Conservation (phyloP, 2,797 vertebrate species). For the Xiphorhynchus erythropygius region DNA sequence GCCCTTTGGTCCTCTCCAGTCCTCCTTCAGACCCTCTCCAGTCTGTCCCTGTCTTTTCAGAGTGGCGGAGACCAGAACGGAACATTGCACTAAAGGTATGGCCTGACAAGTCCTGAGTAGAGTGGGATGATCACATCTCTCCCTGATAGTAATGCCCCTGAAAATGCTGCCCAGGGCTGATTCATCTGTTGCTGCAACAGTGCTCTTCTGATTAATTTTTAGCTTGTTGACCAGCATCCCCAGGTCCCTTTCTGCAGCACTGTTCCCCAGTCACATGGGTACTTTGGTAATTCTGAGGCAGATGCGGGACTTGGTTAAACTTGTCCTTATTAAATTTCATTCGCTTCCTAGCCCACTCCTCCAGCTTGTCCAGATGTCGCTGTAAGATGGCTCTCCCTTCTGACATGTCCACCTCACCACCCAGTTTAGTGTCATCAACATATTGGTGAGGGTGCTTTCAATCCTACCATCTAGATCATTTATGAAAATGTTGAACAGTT, state of each 20-base stretch:
- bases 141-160: neutral
- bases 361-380: neutral
- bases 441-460: neutral
- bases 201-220: neutral
- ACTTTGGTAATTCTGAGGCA: neutral
- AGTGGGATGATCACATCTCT: neutral
- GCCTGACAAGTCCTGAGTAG: neutral
- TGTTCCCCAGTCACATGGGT: neutral
- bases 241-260: neutral
- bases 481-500: neutral
- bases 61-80: neutral
- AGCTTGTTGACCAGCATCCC: neutral
- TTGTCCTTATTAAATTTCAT: neutral
- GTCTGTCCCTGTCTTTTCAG: neutral
- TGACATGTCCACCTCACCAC: fast-evolving
- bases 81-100: neutral
- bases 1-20: neutral
- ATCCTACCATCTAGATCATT: neutral
- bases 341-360: neutral
- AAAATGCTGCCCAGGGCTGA: neutral
- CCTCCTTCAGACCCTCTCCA: neutral
- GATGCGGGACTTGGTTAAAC: neutral
- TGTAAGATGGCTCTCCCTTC: neutral
- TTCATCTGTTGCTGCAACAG: neutral
- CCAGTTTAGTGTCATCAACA: neutral